Evolutionary conservation across 2,888 invertebrate genomes (phyloP).

Genomic region (Neoitamus cyanurus): DNA sequence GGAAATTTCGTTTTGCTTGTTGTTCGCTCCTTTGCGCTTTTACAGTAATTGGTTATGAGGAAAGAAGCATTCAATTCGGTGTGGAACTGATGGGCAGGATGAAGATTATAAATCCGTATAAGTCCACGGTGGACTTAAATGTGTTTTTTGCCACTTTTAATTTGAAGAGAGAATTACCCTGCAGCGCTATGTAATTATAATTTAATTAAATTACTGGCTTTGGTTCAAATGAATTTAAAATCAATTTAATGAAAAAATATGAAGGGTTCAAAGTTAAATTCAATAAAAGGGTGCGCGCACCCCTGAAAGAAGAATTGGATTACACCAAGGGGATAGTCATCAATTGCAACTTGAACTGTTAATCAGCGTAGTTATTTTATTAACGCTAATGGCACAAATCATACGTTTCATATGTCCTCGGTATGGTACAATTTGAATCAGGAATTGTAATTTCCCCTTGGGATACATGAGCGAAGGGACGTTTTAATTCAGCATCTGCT

Average conservation of each 20-base stretch:
- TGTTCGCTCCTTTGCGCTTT: not conserved
- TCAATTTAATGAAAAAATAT: not conserved
- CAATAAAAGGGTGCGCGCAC: not conserved
- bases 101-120: not conserved
- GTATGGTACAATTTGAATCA: too few species aligned
- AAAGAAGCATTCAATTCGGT: not conserved
- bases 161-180: too few species aligned
- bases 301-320: too few species aligned
- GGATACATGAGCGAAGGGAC: too few species aligned
- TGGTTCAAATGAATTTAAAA: not conserved
- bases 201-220: not conserved
- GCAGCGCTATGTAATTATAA: not conserved
- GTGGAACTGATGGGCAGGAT: not conserved
- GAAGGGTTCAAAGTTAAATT: not conserved
- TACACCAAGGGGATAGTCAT: too few species aligned
- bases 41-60: not conserved
- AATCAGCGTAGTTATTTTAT: too few species aligned
- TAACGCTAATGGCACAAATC: too few species aligned
- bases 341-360: too few species aligned
- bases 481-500: too few species aligned
- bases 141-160: not conserved
- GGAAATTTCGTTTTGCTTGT: not conserved
- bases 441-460: too few species aligned
- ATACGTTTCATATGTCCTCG: too few species aligned
- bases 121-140: not conserved